Evolutionary conservation across 1,140 invertebrate genomes (phyloP).

Genomic region (Nymphalis io): DNA sequence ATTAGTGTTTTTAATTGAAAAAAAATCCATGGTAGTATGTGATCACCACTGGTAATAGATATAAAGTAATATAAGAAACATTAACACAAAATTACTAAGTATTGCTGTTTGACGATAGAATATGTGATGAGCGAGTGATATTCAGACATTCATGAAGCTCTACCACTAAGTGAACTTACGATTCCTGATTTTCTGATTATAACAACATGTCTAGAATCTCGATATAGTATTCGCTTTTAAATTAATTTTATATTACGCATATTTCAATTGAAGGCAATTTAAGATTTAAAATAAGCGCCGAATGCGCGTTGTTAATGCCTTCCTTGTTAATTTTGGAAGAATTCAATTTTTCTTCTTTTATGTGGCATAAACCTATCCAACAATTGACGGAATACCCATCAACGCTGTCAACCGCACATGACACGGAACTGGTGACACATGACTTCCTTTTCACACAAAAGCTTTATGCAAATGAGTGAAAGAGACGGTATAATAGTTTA

Average conservation of each 20-base stretch:
- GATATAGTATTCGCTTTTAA: neutral
- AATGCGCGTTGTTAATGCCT: neutral
- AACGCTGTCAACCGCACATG: conserved; percentile 26
- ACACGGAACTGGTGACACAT: conserved; percentile 17
- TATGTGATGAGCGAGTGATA: too few species aligned
- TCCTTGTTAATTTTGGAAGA: neutral
- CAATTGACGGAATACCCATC: conserved; percentile 26
- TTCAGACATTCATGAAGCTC: too few species aligned
- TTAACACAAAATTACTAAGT: too few species aligned
- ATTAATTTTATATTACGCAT: neutral
- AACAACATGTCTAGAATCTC: too few species aligned
- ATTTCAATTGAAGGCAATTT: conserved; percentile 5
- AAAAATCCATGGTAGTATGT: too few species aligned
- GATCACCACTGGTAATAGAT: too few species aligned
- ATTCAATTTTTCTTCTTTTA: conserved; percentile 12
- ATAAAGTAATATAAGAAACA: too few species aligned
- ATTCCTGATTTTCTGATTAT: too few species aligned
- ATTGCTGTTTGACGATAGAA: too few species aligned
- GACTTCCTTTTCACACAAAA: conserved; percentile 26
- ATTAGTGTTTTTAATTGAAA: too few species aligned
- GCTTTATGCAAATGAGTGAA: conserved; percentile 21
- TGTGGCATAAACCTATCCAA: conserved; percentile 11
- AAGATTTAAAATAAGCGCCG: neutral
- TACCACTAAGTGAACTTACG: too few species aligned
- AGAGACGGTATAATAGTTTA: conserved; percentile 25